Base-by-base conservation (phyloP, 2,113 vertebrate genomes). In the Alligator mississippiensis region DNA sequence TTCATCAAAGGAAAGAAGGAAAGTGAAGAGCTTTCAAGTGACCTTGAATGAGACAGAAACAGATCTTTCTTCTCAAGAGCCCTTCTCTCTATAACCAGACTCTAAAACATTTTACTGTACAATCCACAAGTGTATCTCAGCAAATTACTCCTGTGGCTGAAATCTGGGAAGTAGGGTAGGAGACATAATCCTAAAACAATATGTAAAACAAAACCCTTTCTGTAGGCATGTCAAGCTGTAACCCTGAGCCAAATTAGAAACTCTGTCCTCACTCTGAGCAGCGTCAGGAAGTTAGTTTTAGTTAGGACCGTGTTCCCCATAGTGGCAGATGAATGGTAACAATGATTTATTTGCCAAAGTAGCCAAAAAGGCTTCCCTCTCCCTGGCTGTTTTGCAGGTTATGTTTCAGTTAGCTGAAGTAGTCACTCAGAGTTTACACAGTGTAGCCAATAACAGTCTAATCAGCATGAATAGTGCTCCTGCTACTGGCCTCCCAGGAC, bases 121-220 rank as follows among this genome's bases (percentile, higher is more conserved):
- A 27, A 28, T 11, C 1, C 24, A 34, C 5, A 13, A 62, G 54
- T 15, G 38, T 12, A 80, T 3, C 11, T 7, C 61, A 74, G 58
- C n/a, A 90, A 34, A 7, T 1, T 1, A 4, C 0, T 2, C 1
- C 4, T 0, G 11, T 0, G 1, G 59, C 10, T 84, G 24, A 66
- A 6, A 5, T 18, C 30, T 79, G 70, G 66, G 27, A 89, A 81
- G 72, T 4, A 7, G 3, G 1, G 22, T 68, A 28, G 75, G 57
- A 76, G n/a, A 6, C 3, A 38, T 7, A n/a, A 27, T 16, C 30
- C 47, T 30, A 83, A 15, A 3, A 11, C 2, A 14, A 0, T 0
- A 0, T 21, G 34, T 5, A 13, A 28, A 13, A 55, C 2, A 55
- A 13, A 62, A 0, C 64, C 16, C 75, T 84, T 89, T 84, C 19